Base-by-base conservation (phyloP, 2,113 vertebrate genomes). In the Rhinoptilus africanus region DNA sequence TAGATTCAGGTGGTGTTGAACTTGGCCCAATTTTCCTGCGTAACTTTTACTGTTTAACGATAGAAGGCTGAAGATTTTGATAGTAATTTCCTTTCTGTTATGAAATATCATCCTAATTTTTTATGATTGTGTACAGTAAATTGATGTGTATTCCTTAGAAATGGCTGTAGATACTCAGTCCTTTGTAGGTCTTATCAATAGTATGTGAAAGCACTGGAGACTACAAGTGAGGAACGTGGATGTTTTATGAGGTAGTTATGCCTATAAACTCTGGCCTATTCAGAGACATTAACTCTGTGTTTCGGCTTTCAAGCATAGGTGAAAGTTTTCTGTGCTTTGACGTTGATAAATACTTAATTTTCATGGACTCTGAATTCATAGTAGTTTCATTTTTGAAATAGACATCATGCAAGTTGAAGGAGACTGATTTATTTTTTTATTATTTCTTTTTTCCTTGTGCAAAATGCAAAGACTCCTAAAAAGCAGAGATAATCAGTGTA, bases 301-400 rank as follows among this genome's bases (percentile, higher is more conserved):
- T 91, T 43, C 48, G 60, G 20, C 48, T 85, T 91, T 51, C 24
- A 92, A 64, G 48, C 59, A 80, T 69, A 75, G 43, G 56, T 81
- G 69, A 63, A 95, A 96, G 91, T 90, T 97, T 96, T 47, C 66
- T 89, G 54, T 89, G 78, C 73, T 90, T 72, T 51, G 77, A 77
- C 85, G 48, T 96, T 95, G 96, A 95, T 97, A 96, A 96, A 93
- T 80, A 75, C n/a, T 77, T 93, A 82, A 89, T 97, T 97, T 96
- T 97, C 79, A 96, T 95, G 84, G 50, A n/a, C 41, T 84, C 23
- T 14, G 51, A 95, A 93, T 88, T 94, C 41, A 43, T 21, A 83
- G 68, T 91, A 82, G 88, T 91, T 94, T 89, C 34, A 54, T 81
- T 91, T 92, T 80, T 94, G 21, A 92, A 93, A 75, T 51, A 72